Percentiles rank a stretch among this genome's conserved stretches.
These are phyloP conservation scores for Gobionotothen gibberifrons DNA, from an alignment of 2,797 vertebrate genomes.

Conservation along the genomic window DNA sequence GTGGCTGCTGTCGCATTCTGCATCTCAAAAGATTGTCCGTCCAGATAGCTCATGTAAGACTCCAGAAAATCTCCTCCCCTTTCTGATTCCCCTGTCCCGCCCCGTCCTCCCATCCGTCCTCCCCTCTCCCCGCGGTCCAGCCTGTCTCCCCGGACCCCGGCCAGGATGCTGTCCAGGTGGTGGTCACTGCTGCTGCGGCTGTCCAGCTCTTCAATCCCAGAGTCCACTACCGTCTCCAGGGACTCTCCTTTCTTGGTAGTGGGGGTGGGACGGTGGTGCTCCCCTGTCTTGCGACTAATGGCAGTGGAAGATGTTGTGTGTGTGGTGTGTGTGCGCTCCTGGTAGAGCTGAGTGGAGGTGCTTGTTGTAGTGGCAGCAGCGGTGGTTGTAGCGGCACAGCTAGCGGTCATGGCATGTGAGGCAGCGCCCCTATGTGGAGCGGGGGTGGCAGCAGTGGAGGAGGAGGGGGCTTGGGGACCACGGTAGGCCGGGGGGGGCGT, in stretches of 20 bases:
- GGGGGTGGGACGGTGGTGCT: conserved; percentile 82
- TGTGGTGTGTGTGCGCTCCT: conserved; percentile 71
- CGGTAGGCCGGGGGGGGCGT: conserved; percentile 80
- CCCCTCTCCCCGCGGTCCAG: conserved; percentile 72
- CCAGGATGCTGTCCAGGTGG: conserved; percentile 92
- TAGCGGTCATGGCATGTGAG: conserved; percentile 71
- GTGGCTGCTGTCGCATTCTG: conserved; percentile 83
- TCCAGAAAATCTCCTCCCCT: conserved; percentile 88
- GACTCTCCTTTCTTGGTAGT: conserved; percentile 89
- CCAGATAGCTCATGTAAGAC: conserved; percentile 93
- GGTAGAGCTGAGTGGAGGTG: conserved; percentile 77
- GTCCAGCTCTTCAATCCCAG: conserved; percentile 94
- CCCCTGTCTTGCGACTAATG: conserved; percentile 75
- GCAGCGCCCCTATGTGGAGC: conserved; percentile 56
- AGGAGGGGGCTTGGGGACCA: conserved; percentile 56
- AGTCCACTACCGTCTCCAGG: conserved; percentile 89
- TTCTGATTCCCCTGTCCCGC: conserved; percentile 73
- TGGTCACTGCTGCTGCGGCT: conserved; percentile 95
- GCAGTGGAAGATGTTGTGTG: conserved; percentile 68
- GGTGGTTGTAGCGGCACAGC: conserved; percentile 74
- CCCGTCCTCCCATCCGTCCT: conserved; percentile 78
- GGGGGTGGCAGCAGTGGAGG: conserved; percentile 60
- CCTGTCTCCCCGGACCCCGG: conserved; percentile 78
- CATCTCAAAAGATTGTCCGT: conserved; percentile 92
- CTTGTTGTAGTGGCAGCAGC: conserved; percentile 75